Evolutionary conservation across 1,140 invertebrate species (phyloP).

Genomic region (Battus philenor): DNA sequence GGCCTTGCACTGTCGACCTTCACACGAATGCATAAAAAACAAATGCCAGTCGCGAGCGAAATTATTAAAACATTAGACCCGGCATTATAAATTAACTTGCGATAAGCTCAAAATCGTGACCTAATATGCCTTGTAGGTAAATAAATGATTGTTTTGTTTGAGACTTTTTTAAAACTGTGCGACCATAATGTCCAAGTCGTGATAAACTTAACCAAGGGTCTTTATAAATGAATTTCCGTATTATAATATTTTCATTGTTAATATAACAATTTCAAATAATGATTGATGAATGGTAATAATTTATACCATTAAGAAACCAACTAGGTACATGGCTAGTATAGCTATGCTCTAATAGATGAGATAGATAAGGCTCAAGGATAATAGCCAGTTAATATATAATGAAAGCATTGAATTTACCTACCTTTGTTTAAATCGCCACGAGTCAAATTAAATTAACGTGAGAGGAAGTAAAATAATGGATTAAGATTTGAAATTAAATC

Average conservation of each 20-base stretch:
- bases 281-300: background rate
- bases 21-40: constrained; percentile 11
- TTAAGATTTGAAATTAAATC: no score
- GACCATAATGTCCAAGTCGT: background rate
- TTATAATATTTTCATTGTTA: no score
- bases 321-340: no score
- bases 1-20: background rate
- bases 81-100: constrained; percentile 4
- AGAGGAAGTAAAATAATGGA: no score
- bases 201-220: no score
- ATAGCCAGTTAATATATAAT: no score
- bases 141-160: constrained; percentile 1
- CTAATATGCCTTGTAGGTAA: background rate
- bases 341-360: no score
- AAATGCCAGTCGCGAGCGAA: constrained; percentile 9
- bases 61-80: constrained; percentile 2
- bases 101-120: background rate
- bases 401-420: no score
- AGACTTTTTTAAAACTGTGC: background rate
- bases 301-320: background rate
- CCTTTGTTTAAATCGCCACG: no score
- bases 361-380: no score
- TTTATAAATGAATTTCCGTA: no score
- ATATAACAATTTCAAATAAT: background rate
- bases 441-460: no score